A percentile compares a stretch with the other conserved stretches of the same genome.
These are phyloP conservation scores for Xiphorhynchus erythropygius DNA, from an alignment of 2,797 vertebrate genomes.

Conservation along the genomic window DNA sequence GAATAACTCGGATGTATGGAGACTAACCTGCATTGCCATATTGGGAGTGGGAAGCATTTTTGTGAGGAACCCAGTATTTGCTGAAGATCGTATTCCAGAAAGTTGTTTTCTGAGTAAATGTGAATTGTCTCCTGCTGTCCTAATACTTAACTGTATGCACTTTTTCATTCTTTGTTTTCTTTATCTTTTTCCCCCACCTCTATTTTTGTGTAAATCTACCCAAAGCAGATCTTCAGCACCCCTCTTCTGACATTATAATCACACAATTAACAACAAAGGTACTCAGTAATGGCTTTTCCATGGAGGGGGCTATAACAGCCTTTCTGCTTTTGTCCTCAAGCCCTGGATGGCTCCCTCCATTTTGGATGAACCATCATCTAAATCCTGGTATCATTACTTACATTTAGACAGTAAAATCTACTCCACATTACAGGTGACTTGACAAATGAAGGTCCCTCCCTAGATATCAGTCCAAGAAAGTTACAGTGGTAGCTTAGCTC, in stretches of 20 bases:
- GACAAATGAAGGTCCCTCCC: background rate
- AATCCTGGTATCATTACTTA: background rate
- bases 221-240: background rate
- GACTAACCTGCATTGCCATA: background rate
- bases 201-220: background rate
- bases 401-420: background rate
- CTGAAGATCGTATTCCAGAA: background rate
- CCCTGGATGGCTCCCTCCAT: background rate
- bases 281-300: background rate
- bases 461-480: background rate
- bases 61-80: background rate
- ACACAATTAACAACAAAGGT: background rate
- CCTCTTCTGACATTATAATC: background rate
- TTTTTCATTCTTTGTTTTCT: background rate
- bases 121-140: background rate
- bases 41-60: background rate
- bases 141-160: background rate
- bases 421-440: background rate
- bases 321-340: background rate
- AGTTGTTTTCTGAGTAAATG: background rate
- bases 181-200: background rate
- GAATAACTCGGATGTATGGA: background rate
- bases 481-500: background rate
- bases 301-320: background rate
- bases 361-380: background rate